Base-by-base conservation (phyloP, 2,797 vertebrate species). In the Oceanodroma leucorhoa region DNA sequence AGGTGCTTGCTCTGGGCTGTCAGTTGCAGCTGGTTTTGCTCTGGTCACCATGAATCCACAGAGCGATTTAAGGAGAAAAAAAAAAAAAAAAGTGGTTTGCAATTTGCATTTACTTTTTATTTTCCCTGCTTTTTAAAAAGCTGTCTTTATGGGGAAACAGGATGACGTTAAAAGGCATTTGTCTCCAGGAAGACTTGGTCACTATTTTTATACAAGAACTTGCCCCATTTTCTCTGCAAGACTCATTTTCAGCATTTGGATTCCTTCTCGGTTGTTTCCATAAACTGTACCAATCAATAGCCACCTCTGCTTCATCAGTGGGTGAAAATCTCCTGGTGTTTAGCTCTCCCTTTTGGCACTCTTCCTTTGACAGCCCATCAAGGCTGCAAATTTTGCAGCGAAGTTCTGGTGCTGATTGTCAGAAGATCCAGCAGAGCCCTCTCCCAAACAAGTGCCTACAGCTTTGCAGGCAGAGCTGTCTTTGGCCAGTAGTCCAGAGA, bases 151-250 rank as follows among this genome's bases (percentile, higher is more conserved):
- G 38, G 14, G 41, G 83, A 73, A 90, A 89, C 55, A 83, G 83
- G 75, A 66, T 94, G 88, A 72, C 88, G 80, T 72, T 82, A 87
- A 79, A 61, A 89, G 66, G 40, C 3, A 15, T 72, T 90, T 91
- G 85, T 95, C 69, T 94, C 77, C 70, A 91, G 89, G 89, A 96
- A 94, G 80, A n/a, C 58, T 95, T 79, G 87, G 85, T 90, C 80
- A 91, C 70, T 95, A 77, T 96, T 96, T 95, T 95, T 96, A 75
- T 62, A 32, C 19, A 71, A 67, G 80, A 94, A 70, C 80, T 82
- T 93, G 83, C 55, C 85, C 83, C 5, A 19, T 77, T 95, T 96
- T 94, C 80, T 91, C 77, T 87, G 34, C 62, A 58, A 93, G 87
- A 40, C 53, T 95, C 30, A 22, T 51, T 91, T 91, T 66, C 81